Evolutionary conservation across 1,140 invertebrate genomes (phyloP).

Genomic region (Lepidurus arcticus): DNA sequence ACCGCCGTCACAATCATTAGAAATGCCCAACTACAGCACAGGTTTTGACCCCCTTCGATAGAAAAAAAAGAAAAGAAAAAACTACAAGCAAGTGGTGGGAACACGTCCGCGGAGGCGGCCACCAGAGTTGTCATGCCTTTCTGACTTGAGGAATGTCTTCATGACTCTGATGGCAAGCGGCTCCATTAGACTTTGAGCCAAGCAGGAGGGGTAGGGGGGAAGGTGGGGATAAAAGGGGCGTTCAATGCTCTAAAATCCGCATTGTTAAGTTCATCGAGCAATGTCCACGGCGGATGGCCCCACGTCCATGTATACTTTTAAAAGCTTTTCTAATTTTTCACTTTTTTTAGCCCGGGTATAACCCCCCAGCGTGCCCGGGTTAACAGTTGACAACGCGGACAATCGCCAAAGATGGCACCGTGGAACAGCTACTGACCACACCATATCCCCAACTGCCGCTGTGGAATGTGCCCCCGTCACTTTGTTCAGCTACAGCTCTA

Average conservation of each 20-base stretch:
- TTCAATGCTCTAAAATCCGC: not conserved
- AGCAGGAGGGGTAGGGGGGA: not conserved
- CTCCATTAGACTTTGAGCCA: slow-evolving; percentile 13
- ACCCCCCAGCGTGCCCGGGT: not conserved
- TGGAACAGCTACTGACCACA: not conserved
- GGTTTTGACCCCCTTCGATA: not conserved
- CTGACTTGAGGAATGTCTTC: slow-evolving; percentile 13
- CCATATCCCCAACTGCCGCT: not conserved
- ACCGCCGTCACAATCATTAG: slow-evolving; percentile 13
- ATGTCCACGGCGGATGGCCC: not conserved
- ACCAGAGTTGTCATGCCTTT: slow-evolving; percentile 21
- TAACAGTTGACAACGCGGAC: not conserved
- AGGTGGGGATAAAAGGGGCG: not conserved
- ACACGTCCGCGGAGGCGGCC: slow-evolving; percentile 12
- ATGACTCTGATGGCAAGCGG: slow-evolving; percentile 20
- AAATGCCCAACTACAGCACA: not conserved
- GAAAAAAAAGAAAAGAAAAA: not conserved
- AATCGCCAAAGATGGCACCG: slow-evolving; percentile 15
- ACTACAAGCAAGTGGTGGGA: slow-evolving; percentile 9
- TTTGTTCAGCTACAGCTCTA: not conserved
- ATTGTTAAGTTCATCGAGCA: slow-evolving; percentile 7
- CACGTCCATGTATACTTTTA: not conserved
- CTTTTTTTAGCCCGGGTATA: not conserved
- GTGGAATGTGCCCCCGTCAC: slow-evolving; percentile 20
- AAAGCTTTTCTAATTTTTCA: not conserved